Conservation (phyloP, 2,888 invertebrate genomes). For the Epinotia nisella region DNA sequence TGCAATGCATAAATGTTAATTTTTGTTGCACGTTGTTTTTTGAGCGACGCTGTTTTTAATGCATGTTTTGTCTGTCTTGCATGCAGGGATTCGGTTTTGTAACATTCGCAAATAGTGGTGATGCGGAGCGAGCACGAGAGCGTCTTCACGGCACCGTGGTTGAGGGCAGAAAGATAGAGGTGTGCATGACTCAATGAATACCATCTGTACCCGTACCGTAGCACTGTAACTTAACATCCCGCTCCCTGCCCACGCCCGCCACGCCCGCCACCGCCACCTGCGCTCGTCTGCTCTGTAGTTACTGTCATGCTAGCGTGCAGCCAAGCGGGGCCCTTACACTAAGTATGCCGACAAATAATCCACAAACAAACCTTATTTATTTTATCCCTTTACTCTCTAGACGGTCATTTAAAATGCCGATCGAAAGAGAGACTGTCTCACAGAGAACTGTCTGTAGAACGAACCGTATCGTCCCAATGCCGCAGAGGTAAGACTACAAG, state of each 20-base stretch:
- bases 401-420: slow-evolving; percentile 87
- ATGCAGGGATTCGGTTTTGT: slow-evolving; percentile 99
- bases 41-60: slow-evolving; percentile 93
- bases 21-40: slow-evolving; percentile 92
- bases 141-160: slow-evolving; percentile 99
- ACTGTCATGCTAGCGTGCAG: slow-evolving; percentile 79
- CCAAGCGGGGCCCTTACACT: slow-evolving; percentile 67
- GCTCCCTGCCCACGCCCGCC: slow-evolving; percentile 81
- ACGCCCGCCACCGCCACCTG: slow-evolving; percentile 69
- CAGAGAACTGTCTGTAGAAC: slow-evolving; percentile 85
- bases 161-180: slow-evolving; percentile 99
- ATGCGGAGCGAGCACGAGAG: slow-evolving; percentile 99
- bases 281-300: slow-evolving; percentile 85
- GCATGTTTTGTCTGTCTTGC: slow-evolving; percentile 98
- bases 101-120: slow-evolving; percentile 99
- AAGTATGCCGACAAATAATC: slow-evolving; percentile 78
- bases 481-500: slow-evolving; percentile 81
- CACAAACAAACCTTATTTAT: slow-evolving; percentile 85
- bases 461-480: slow-evolving; percentile 81
- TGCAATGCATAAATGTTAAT: slow-evolving; percentile 87
- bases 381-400: slow-evolving; percentile 87
- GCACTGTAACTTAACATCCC: slow-evolving; percentile 88
- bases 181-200: slow-evolving; percentile 94
- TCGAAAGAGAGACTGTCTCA: slow-evolving; percentile 84
- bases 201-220: slow-evolving; percentile 77